Conservation (phyloP, 2,797 vertebrate species). For the Tenualosa ilisha region DNA sequence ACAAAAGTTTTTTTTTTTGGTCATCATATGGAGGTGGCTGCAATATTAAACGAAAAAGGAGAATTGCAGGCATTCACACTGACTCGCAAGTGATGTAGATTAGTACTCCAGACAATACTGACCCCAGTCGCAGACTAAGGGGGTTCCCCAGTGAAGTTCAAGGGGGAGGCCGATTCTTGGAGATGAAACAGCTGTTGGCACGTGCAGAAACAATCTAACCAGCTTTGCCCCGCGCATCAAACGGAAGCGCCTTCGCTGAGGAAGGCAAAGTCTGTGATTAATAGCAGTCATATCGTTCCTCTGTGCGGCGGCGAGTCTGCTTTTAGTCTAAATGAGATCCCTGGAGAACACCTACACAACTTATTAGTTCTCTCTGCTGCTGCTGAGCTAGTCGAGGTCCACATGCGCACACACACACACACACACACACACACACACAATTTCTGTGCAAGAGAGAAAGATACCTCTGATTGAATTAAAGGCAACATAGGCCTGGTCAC, state of each 20-base stretch:
- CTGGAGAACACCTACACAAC: conserved; percentile 4
- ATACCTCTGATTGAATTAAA: not conserved
- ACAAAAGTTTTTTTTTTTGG: not conserved
- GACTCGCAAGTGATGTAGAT: not conserved
- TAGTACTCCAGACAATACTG: not conserved
- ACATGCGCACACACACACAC: not conserved
- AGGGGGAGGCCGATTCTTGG: not conserved
- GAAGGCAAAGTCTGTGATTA: not conserved
- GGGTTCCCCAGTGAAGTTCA: not conserved
- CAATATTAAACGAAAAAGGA: not conserved
- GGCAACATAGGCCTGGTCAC: not conserved
- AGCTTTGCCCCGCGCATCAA: not conserved
- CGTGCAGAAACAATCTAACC: not conserved
- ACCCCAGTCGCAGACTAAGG: not conserved
- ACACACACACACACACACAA: not conserved
- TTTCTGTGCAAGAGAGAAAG: not conserved
- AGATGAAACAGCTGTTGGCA: not conserved
- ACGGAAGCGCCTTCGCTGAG: not conserved
- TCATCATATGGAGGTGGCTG: not conserved
- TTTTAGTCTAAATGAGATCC: conserved; percentile 41
- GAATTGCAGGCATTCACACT: not conserved
- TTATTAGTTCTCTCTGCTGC: not conserved
- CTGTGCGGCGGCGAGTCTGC: not conserved
- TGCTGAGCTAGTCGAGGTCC: not conserved
- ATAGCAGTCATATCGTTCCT: conserved; percentile 6